phyloP scores from a whole-genome alignment of 1,140 invertebrate species.

The Nymphalis io region DNA sequence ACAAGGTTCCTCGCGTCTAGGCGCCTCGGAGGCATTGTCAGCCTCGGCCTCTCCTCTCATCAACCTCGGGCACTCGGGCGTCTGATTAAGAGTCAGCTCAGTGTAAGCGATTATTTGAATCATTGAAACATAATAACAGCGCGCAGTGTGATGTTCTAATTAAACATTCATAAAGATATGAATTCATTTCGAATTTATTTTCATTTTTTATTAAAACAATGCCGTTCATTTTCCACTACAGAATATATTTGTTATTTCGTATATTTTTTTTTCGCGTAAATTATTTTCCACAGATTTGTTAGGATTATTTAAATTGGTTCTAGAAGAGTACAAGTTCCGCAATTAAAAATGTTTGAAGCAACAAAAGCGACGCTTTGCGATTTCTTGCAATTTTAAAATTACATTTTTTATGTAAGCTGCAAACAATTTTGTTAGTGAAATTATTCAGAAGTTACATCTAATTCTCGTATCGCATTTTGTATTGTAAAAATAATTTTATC shows the following conservation, averaged over 20 bases:
- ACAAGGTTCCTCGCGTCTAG: background rate
- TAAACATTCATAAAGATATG: conserved; percentile 1
- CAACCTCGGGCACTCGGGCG: conserved; percentile 2
- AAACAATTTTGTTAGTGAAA: too few relatives aligned
- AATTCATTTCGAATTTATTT: background rate
- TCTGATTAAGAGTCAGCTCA: background rate
- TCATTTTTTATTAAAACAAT: background rate
- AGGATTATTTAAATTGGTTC: conserved; percentile 2
- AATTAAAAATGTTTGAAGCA: conserved; percentile 17
- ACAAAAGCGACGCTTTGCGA: conserved; percentile 2
- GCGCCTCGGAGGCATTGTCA: conserved; percentile 4
- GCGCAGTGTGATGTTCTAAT: conserved; percentile 1
- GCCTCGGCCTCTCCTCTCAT: conserved; percentile 10
- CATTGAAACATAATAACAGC: conserved; percentile 10
- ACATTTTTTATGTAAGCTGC: background rate
- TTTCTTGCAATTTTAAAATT: background rate
- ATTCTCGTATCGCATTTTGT: too few relatives aligned
- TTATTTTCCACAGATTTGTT: background rate
- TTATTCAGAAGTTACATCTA: too few relatives aligned
- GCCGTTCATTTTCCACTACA: background rate
- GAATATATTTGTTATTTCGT: background rate
- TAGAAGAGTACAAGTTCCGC: conserved; percentile 15
- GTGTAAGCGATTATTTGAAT: conserved; percentile 8
- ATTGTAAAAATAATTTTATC: too few relatives aligned
- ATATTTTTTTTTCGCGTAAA: background rate